phyloP scores from a whole-genome alignment of 2,113 vertebrate genomes.

The Phalacrocorax brasilianus region DNA sequence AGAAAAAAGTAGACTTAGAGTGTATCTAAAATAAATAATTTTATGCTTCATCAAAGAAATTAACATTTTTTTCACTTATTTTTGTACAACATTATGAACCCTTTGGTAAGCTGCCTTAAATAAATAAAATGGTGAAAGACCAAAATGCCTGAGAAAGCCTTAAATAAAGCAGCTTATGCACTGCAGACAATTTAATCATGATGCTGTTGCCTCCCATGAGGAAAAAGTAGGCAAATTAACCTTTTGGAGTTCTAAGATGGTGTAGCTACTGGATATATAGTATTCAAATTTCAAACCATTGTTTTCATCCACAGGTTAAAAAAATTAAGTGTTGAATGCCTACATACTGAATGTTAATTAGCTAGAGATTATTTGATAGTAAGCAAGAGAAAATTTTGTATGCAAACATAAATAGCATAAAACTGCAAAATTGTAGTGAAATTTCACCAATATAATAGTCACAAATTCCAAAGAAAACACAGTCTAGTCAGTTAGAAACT shows the following conservation, averaged over 20 bases:
- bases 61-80: not conserved
- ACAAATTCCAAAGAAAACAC: not conserved
- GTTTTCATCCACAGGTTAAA: not conserved
- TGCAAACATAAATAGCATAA: not conserved
- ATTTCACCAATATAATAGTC: not conserved
- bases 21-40: not conserved
- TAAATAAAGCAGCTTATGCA: not conserved
- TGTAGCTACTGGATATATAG: not conserved
- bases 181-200: not conserved
- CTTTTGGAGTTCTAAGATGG: not conserved
- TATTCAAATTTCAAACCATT: not conserved
- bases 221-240: not conserved
- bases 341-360: not conserved
- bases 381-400: not conserved
- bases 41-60: not conserved
- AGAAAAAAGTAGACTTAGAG: not conserved
- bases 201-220: rapidly evolving
- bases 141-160: not conserved
- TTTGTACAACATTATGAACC: not conserved
- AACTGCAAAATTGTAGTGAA: not conserved
- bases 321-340: not conserved
- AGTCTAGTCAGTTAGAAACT: not conserved
- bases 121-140: not conserved
- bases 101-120: not conserved
- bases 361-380: not conserved